phyloP scores from a whole-genome alignment of 2,113 vertebrate species.

The Dipodomys spectabilis region DNA sequence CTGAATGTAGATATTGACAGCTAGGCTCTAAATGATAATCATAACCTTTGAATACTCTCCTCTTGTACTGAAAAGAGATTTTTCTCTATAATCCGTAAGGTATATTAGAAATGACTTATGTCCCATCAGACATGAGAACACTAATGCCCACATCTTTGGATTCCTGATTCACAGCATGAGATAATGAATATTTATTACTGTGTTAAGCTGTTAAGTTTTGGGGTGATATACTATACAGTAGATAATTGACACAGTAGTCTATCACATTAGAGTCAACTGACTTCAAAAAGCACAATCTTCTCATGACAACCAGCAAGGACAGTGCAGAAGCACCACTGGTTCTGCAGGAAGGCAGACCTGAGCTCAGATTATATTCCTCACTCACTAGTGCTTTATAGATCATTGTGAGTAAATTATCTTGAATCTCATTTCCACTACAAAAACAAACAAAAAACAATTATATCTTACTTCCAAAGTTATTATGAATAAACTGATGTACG shows the following conservation, averaged over 20 bases:
- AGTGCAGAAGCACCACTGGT: background rate
- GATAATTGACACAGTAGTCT: background rate
- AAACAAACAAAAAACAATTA: conserved; percentile 26
- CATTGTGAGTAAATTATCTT: background rate
- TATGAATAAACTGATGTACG: background rate
- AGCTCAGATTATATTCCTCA: background rate
- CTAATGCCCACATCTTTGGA: background rate
- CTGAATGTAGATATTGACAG: background rate
- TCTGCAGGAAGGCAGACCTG: background rate
- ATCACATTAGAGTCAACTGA: background rate
- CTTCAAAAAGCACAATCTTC: background rate
- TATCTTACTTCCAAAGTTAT: conserved; percentile 1
- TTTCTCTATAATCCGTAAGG: background rate
- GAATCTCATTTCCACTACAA: conserved; percentile 4
- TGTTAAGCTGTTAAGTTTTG: background rate
- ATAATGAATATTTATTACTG: background rate
- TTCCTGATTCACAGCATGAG: conserved; percentile 17
- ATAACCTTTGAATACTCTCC: background rate
- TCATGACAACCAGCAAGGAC: background rate
- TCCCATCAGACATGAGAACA: background rate
- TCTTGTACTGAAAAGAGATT: background rate
- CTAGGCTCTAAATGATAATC: conserved; percentile 15
- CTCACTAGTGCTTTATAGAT: background rate
- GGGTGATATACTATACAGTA: background rate
- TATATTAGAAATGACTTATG: background rate